Percentiles rank a stretch among this genome's conserved stretches.
phyloP scores from a whole-genome alignment of 2,888 invertebrate species.

The Eulithis testata region DNA sequence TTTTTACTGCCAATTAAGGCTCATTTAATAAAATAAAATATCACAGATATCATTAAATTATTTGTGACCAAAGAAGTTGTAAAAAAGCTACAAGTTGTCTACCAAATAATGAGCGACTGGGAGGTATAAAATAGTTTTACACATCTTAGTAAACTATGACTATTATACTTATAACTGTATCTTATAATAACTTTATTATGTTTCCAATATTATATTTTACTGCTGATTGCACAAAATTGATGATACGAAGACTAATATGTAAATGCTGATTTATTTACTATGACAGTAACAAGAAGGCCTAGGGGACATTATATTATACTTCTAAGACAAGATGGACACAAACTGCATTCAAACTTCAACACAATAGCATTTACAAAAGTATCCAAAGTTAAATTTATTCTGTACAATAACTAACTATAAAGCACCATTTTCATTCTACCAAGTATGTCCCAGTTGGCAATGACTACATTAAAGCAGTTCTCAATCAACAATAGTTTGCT shows the following conservation, averaged over 20 bases:
- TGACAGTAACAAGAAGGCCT: constrained; percentile 8
- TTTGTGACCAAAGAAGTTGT: constrained; percentile 77
- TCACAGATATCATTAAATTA: constrained; percentile 83
- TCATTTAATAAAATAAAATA: constrained; percentile 82
- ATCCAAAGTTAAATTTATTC: constrained; percentile 79
- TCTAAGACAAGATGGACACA: constrained; percentile 18
- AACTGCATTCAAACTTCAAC: constrained; percentile 46
- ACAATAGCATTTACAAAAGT: constrained; percentile 74
- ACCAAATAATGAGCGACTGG: constrained; percentile 60
- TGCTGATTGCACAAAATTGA: constrained; percentile 62
- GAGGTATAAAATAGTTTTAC: constrained; percentile 45
- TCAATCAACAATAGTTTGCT: constrained; percentile 48
- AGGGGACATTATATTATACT: constrained; percentile 18
- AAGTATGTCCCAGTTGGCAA: constrained; percentile 61
- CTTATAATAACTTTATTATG: constrained; percentile 41
- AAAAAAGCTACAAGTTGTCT: constrained; percentile 55
- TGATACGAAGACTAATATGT: constrained; percentile 26
- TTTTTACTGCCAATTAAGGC: constrained; percentile 78
- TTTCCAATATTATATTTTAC: constrained; percentile 43
- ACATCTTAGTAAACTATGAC: constrained; percentile 48
- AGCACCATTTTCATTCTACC: constrained; percentile 81
- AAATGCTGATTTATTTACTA: constrained; percentile 18
- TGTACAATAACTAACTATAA: constrained; percentile 83
- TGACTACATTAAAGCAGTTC: constrained; percentile 44
- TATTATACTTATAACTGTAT: constrained; percentile 46